Evolutionary conservation across 2,113 vertebrate species (phyloP).

Genomic region (Chloroceryle aenea): DNA sequence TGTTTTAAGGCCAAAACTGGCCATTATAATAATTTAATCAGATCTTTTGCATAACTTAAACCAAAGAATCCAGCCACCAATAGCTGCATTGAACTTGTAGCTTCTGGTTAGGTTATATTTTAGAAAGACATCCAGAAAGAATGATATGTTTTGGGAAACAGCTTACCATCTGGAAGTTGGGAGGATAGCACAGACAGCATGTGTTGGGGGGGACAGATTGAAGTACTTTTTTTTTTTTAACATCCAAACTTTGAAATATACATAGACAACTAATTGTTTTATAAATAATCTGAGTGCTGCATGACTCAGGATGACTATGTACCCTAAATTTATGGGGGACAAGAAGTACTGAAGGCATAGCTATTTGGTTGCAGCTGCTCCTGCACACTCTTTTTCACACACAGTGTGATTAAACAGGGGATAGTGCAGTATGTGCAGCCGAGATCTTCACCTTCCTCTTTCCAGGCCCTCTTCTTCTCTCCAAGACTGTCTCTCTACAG

Average conservation of each 20-base stretch:
- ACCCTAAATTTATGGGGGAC: accelerated
- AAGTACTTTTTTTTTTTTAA: not conserved
- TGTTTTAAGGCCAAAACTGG: not conserved
- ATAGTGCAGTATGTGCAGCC: not conserved
- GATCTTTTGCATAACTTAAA: not conserved
- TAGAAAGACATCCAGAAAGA: not conserved
- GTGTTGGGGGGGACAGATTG: not conserved
- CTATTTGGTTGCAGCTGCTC: not conserved
- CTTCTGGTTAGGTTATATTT: not conserved
- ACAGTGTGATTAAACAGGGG: not conserved
- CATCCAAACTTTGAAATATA: not conserved
- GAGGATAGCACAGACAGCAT: not conserved
- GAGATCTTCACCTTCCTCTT: not conserved
- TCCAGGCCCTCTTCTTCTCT: not conserved
- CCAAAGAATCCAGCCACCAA: conserved; percentile 15
- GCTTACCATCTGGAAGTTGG: not conserved
- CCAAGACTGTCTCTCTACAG: too few relatives aligned
- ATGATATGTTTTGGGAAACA: not conserved
- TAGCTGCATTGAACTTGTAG: not conserved
- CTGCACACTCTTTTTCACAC: not conserved
- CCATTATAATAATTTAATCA: not conserved
- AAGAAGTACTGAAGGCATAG: not conserved
- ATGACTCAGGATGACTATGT: not conserved
- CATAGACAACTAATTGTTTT: not conserved
- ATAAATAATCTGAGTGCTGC: not conserved